Percentiles rank a stretch among this genome's conserved stretches.
These are phyloP conservation scores for Aleiodes sp. DNA, from an alignment of 1,140 invertebrate species.

Conservation along the genomic window DNA sequence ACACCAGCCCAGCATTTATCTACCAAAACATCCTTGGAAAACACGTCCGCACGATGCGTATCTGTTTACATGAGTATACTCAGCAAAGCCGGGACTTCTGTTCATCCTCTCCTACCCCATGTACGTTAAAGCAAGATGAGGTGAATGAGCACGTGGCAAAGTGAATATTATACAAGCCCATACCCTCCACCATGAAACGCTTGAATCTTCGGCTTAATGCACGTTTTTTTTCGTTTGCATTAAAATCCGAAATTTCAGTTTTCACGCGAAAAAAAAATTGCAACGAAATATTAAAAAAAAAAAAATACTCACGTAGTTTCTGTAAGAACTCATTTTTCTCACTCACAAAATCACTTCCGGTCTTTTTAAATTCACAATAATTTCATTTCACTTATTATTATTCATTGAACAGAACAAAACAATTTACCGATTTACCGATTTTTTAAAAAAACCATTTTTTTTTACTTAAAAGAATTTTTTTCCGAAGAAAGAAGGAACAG, in stretches of 20 bases:
- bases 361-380: too few relatives aligned
- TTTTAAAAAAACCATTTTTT: too few relatives aligned
- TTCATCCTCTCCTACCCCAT: too few relatives aligned
- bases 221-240: not conserved
- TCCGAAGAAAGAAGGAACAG: conserved; percentile 23
- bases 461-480: conserved; percentile 38
- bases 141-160: conserved; percentile 22
- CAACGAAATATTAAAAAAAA: not conserved
- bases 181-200: not conserved
- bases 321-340: conserved; percentile 1
- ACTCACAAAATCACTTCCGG: not conserved
- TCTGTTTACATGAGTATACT: conserved; percentile 21
- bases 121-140: not conserved
- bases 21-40: not conserved
- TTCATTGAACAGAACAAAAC: too few relatives aligned
- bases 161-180: conserved; percentile 24
- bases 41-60: conserved; percentile 9
- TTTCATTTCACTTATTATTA: too few relatives aligned
- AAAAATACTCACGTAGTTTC: not conserved
- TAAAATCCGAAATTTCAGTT: not conserved
- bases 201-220: not conserved
- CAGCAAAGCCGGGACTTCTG: not conserved
- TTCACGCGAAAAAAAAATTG: not conserved
- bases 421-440: too few relatives aligned
- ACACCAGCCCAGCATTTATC: not conserved